phyloP scores from a whole-genome alignment of 64 coral and sea anemone species.

The Stichodactyla mertensii region DNA sequence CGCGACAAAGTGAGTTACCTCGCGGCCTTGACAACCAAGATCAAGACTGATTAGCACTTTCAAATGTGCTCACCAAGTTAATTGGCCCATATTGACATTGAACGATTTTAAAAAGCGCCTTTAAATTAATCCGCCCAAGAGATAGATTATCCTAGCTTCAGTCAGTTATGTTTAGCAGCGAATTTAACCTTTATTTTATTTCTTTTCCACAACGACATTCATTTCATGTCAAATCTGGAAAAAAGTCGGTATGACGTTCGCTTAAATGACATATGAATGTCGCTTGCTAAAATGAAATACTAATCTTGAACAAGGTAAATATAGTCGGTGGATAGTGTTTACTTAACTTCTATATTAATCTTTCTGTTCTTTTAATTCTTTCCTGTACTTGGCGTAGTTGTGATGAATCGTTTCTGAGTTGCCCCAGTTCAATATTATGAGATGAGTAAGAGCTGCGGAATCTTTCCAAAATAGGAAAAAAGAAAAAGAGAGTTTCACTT shows the following conservation, averaged over 20 bases:
- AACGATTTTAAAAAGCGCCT: not conserved
- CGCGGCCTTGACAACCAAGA: not conserved
- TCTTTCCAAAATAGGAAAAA: not conserved
- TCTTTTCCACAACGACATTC: no score
- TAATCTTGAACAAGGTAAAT: constrained; percentile 1
- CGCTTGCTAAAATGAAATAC: not conserved
- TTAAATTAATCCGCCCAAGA: not conserved
- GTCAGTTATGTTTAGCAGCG: no score
- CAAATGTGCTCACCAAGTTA: not conserved
- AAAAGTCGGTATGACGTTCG: no score
- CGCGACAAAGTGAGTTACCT: not conserved
- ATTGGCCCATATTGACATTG: not conserved
- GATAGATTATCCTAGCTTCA: not conserved
- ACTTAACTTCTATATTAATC: not conserved
- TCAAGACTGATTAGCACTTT: not conserved
- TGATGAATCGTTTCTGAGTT: not conserved
- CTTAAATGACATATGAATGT: not conserved
- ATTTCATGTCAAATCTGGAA: no score
- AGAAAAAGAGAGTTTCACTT: not conserved
- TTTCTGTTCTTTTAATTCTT: not conserved
- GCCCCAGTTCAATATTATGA: not conserved
- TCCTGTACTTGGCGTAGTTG: not conserved
- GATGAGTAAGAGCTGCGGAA: not conserved
- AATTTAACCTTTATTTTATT: no score
- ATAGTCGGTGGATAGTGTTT: not conserved